Evolutionary conservation across 2,888 invertebrate genomes (phyloP), one percentile per base, ranked within the genome.

Genomic region (Podabrus alpinus): DNA sequence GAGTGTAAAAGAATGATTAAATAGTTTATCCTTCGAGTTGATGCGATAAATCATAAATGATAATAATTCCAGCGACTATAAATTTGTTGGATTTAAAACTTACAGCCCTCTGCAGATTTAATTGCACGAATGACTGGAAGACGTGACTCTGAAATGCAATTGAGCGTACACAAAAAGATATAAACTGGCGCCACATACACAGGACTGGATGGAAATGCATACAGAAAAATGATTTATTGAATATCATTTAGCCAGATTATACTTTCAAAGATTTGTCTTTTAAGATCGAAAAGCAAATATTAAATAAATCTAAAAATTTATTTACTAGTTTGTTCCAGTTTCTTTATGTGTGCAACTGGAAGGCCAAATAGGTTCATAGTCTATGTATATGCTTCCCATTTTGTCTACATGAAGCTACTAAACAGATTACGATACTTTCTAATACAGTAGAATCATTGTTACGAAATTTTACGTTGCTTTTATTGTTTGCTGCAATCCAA

Each of bases 121-220:
- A 75, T 75, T 75, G 75, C 72, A 69, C 25, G 69, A 66, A 69
- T 25, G 45, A 61, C 69, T 21, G 16, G 59, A 68, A 29, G 66
- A 71, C 70, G 74, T 69, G 74, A 70, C 69, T 74, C 66, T 21
- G 59, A 60, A 61, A 72, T 72, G 72, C 72, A 76, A 67, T 16
- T 21, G 68, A 62, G 62, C 68, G 68, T 70, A 59, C 62, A 70
- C 66, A 72, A 76, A 73, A 73, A 76, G 73, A 76, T 69, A 74
- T 73, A 73, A 72, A 74, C 70, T 70, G 76, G 76, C 76, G 76
- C 76, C 76, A 73, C 67, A 66, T 73, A 61, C 71, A 61, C 71
- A 66, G 59, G 61, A 59, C 17, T 70, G n/a, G 67, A 64, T 59
- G 71, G 69, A 68, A 73, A 72, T 69, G 72, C 72, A 72, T 16